phyloP scores from a whole-genome alignment of 2,797 vertebrate species.

The Chiloscyllium punctatum region DNA sequence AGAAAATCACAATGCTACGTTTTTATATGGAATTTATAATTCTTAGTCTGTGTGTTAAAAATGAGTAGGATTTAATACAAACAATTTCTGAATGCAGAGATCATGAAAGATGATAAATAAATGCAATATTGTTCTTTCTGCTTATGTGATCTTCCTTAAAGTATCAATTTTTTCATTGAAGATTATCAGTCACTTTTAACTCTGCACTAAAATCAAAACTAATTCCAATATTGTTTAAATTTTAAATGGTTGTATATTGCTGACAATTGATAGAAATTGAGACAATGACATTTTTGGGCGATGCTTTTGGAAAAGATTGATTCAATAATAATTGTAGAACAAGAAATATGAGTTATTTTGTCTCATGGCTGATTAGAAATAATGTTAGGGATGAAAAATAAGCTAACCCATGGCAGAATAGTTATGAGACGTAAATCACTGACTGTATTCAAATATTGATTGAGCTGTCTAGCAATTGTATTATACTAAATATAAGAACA shows the following conservation, averaged over 20 bases:
- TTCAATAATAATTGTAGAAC: neutral
- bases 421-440: neutral
- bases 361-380: neutral
- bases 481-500: neutral
- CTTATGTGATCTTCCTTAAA: neutral
- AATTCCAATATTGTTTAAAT: neutral
- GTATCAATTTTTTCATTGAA: neutral
- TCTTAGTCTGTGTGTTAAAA: neutral
- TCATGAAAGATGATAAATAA: neutral
- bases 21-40: neutral
- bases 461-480: neutral
- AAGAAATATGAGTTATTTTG: neutral
- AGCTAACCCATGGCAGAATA: neutral
- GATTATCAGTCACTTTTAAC: neutral
- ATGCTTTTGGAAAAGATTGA: neutral
- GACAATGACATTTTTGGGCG: neutral
- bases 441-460: neutral
- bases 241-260: neutral
- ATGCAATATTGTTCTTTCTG: neutral
- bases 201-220: neutral
- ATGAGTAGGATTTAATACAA: neutral
- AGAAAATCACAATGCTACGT: neutral
- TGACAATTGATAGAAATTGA: neutral
- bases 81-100: neutral
- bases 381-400: neutral